A percentile compares a stretch with the other conserved stretches of the same genome.
These are phyloP conservation scores for Papilio polytes DNA, from an alignment of 1,140 invertebrate genomes.

Conservation along the genomic window DNA sequence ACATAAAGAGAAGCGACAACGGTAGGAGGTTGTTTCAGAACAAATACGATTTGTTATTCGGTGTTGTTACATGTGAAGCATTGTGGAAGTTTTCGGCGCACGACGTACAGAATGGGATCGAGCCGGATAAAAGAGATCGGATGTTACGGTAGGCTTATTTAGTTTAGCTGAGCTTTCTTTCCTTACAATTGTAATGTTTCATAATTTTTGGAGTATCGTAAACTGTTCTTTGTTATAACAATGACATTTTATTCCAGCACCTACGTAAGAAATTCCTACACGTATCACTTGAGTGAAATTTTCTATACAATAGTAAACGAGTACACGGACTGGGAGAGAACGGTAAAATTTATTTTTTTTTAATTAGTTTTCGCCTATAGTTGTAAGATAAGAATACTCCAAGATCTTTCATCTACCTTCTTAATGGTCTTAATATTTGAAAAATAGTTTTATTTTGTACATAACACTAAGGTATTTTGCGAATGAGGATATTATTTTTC, in stretches of 20 bases:
- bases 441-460: not conserved
- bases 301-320: conserved; percentile 98
- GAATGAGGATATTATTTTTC: not conserved
- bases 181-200: not conserved
- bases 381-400: too few species aligned
- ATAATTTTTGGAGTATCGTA: conserved; percentile 6
- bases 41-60: conserved; percentile 93
- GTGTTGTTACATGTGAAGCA: conserved; percentile 93
- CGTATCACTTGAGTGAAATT: conserved; percentile 98
- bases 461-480: not conserved
- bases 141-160: conserved; percentile 87
- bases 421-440: too few species aligned
- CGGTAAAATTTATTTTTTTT: conserved; percentile 87
- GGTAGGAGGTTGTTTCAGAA: conserved; percentile 71
- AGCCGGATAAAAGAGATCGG: conserved; percentile 93
- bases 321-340: conserved; percentile 98
- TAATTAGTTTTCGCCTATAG: not conserved
- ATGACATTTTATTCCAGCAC: conserved; percentile 85
- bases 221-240: not conserved
- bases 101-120: conserved; percentile 95
- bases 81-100: conserved; percentile 92
- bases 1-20: conserved; percentile 67
- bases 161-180: conserved; percentile 30
- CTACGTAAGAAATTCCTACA: conserved; percentile 96
- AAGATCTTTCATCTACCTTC: too few species aligned